phyloP scores from a whole-genome alignment of 1,140 invertebrate species.

The Armadillidium nasatum region DNA sequence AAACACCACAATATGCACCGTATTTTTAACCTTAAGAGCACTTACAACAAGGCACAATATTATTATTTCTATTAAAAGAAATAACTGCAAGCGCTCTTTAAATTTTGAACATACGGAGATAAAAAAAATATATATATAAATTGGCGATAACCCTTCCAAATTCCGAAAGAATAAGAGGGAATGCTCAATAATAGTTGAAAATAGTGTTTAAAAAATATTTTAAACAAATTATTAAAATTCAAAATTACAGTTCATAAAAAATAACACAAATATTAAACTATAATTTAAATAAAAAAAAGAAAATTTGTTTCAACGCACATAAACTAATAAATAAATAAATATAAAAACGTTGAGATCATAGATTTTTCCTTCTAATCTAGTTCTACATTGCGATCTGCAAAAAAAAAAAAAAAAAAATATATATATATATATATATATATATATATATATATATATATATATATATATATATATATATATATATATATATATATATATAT shows the following conservation, averaged over 20 bases:
- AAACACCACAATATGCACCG: background rate
- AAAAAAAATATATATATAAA: background rate
- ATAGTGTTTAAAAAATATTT: too few species aligned
- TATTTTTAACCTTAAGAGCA: background rate
- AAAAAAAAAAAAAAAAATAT: background rate
- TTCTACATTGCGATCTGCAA: background rate
- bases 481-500: background rate
- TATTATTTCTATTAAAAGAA: background rate
- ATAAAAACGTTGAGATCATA: background rate
- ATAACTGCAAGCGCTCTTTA: background rate
- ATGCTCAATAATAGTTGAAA: background rate
- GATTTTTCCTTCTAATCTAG: background rate
- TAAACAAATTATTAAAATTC: background rate
- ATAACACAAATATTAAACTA: background rate
- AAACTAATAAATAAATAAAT: background rate
- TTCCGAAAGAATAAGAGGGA: background rate
- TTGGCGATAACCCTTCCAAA: background rate
- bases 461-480: conserved; percentile 12
- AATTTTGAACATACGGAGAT: background rate
- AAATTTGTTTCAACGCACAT: background rate
- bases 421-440: conserved; percentile 9
- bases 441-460: conserved; percentile 2
- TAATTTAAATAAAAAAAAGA: background rate
- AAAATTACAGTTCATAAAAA: background rate
- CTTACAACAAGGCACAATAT: background rate